A percentile compares a stretch with the other conserved stretches of the same genome.
These are phyloP conservation scores for Pachypsylla venusta DNA, from an alignment of 1,140 invertebrate species.

Conservation along the genomic window DNA sequence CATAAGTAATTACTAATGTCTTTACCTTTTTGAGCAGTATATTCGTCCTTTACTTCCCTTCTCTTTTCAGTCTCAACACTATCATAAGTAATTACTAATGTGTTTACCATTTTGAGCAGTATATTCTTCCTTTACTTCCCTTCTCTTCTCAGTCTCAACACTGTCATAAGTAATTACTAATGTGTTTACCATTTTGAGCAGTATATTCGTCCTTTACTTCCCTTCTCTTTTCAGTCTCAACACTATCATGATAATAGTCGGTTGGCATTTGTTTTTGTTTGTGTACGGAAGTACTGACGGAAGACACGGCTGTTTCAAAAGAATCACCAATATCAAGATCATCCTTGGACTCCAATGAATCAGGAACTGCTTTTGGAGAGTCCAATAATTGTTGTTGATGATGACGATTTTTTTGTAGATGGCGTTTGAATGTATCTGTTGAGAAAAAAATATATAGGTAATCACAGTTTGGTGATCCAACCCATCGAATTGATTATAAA, in stretches of 20 bases:
- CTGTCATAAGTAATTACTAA: background rate
- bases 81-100: too few species aligned
- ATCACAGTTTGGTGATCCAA: too few species aligned
- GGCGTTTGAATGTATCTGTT: constrained; percentile 3
- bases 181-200: background rate
- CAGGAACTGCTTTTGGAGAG: constrained; percentile 21
- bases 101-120: too few species aligned
- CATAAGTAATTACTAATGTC: too few species aligned
- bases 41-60: too few species aligned
- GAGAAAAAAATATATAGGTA: too few species aligned
- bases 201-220: constrained; percentile 5
- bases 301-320: constrained; percentile 42
- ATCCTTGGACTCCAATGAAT: constrained; percentile 39
- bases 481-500: too few species aligned
- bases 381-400: background rate
- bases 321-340: constrained; percentile 39
- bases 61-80: too few species aligned
- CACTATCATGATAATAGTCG: constrained; percentile 17
- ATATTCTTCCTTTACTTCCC: too few species aligned
- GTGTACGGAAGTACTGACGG: constrained; percentile 31
- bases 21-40: too few species aligned
- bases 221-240: constrained; percentile 12
- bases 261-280: constrained; percentile 16
- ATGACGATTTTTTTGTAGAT: background rate
- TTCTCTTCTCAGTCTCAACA: background rate